A percentile compares a stretch with the other conserved stretches of the same genome.
These are phyloP conservation scores for Porites evermanni DNA, from an alignment of 92 coral and sea anemone genomes.

Conservation along the genomic window DNA sequence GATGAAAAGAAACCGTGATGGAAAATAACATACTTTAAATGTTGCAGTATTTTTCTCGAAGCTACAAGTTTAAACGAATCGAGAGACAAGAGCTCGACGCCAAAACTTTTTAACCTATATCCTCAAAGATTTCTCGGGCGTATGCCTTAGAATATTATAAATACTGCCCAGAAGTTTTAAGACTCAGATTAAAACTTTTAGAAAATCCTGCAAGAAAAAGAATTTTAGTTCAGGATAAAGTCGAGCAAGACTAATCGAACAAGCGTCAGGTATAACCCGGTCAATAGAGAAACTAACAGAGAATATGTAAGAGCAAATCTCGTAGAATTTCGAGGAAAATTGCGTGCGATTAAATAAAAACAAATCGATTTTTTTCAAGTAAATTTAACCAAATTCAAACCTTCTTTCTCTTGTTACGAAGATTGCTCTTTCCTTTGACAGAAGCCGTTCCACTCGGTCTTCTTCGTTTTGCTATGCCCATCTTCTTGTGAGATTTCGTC, in stretches of 20 bases:
- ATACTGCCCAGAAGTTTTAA: neutral
- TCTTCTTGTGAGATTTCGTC: slow-evolving; percentile 78
- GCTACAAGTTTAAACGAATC: neutral
- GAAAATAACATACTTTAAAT: neutral
- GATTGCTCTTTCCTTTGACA: slow-evolving; percentile 57
- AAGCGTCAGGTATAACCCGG: neutral
- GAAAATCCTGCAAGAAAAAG: neutral
- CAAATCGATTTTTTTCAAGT: neutral
- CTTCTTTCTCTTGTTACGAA: slow-evolving; percentile 67
- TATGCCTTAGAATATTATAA: neutral
- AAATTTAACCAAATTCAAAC: slow-evolving; percentile 17
- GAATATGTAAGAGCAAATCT: neutral
- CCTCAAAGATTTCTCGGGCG: no score
- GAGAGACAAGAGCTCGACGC: neutral
- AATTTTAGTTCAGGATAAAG: neutral
- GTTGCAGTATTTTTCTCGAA: neutral
- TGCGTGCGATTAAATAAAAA: neutral
- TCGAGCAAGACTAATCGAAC: neutral
- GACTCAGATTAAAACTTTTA: neutral
- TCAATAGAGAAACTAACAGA: neutral
- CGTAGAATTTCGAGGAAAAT: neutral
- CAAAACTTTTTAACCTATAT: neutral
- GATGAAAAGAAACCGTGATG: neutral
- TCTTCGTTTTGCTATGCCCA: slow-evolving; percentile 52
- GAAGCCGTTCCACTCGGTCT: slow-evolving; percentile 42